Conservation (phyloP, 2,888 invertebrate species). For the Erebia epiphron region DNA sequence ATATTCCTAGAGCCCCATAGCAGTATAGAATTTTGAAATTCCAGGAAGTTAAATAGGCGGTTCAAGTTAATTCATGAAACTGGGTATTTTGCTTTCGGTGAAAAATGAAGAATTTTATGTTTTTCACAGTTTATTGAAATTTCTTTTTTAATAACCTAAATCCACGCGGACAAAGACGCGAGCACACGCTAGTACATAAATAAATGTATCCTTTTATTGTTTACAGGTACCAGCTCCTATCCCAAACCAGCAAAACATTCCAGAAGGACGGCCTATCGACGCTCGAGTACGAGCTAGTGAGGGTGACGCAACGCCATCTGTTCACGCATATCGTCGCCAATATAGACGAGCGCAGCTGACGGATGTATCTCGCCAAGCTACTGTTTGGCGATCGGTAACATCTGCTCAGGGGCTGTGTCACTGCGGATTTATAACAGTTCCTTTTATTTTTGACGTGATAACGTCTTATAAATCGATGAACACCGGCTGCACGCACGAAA, state of each 20-base stretch:
- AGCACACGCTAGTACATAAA: background rate
- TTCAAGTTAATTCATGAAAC: no score
- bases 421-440: background rate
- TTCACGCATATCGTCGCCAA: slow-evolving; percentile 93
- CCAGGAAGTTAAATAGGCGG: no score
- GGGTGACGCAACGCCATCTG: slow-evolving; percentile 86
- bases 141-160: no score
- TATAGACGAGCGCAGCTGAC: slow-evolving; percentile 88
- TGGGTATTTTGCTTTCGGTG: no score
- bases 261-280: slow-evolving; percentile 94
- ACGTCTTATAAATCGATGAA: no score
- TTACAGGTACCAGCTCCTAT: slow-evolving; percentile 92
- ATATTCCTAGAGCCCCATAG: no score
- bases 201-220: background rate
- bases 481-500: no score
- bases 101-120: no score
- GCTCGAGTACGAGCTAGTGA: slow-evolving; percentile 89
- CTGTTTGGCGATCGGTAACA: slow-evolving; percentile 78
- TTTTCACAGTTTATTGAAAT: no score
- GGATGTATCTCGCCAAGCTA: slow-evolving; percentile 82
- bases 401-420: slow-evolving; percentile 5
- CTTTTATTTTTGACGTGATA: no score
- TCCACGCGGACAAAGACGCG: no score
- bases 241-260: slow-evolving; percentile 91
- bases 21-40: no score